phyloP scores from a whole-genome alignment of 2,113 vertebrate species.

The Lagopus leucura region DNA sequence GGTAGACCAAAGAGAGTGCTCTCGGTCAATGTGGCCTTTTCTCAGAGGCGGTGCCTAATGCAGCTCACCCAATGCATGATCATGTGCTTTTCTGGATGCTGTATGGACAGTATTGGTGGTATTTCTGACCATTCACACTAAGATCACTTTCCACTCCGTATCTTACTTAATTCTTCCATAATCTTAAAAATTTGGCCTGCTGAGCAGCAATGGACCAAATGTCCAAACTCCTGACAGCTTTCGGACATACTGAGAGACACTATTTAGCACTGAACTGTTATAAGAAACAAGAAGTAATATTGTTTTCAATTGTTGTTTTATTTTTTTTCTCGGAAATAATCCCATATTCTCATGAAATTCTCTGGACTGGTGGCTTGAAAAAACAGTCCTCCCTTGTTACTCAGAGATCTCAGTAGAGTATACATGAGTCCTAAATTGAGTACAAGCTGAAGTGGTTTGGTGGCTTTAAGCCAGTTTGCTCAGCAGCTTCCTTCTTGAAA shows the following conservation, averaged over 20 bases:
- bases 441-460: constrained; percentile 6
- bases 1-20: fast-evolving
- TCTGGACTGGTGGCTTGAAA: not conserved
- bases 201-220: not conserved
- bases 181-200: not conserved
- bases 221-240: not conserved
- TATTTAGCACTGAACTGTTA: not conserved
- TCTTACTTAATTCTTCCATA: not conserved
- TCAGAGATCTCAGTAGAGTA: not conserved
- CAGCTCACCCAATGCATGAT: not conserved
- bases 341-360: not conserved
- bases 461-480: constrained; percentile 32
- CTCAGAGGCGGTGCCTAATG: fast-evolving
- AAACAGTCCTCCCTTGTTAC: not conserved
- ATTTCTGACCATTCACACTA: not conserved
- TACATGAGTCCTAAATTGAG: not conserved
- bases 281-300: not conserved
- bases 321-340: not conserved
- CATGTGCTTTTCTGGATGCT: not conserved
- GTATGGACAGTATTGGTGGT: not conserved
- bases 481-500: not conserved
- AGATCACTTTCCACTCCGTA: not conserved
- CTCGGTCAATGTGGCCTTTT: not conserved
- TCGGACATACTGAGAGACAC: not conserved
- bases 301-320: not conserved